Base-by-base conservation (phyloP, 2,888 invertebrate species). In the Ceramica pisi region DNA sequence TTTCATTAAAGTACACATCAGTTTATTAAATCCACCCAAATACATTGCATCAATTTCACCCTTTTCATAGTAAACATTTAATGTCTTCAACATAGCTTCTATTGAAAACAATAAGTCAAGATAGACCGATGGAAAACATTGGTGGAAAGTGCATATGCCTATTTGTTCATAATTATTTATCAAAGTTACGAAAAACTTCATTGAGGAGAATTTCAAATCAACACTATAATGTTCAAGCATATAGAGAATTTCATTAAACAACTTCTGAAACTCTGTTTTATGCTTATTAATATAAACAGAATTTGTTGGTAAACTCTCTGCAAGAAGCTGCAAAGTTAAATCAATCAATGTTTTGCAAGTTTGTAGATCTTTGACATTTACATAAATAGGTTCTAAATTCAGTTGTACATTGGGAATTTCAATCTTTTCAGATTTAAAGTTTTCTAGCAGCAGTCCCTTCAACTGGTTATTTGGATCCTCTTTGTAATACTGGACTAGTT, bases 381-480 rank as follows among this genome's bases (percentile, higher is more conserved):
- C 94, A 90, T 89, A 92, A 71, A 96, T 94, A 46, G 95, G 93
- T 63, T 92, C 91, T 57, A 96, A 91, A 78, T 95, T 91, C 1
- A 96, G 86, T 70, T 94, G 89, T 2, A 92, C 89, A 89, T 93
- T 90, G 19, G 93, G 92, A 73, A 93, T 89, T 41, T 89, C 84
- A 74, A 93, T 90, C 83, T 94, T 89, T 75, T 93, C 90, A 26
- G 96, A 94, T 67, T 90, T 87, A 86, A 97, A 97, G 68, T 96
- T 91, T 74, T 96, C 87, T 65, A 97, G 80, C 46, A 88, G 71
- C 19, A 94, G 55, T 77, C 85, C 85, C 69, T 75, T 81, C 21
- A 77, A 56, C 31, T 79, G 61, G 23, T 82, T 75, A 46, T 83
- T 84, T 62, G 74, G 61, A 74, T 86, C 83, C 14, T 92, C 89